phyloP scores from a whole-genome alignment of 1,140 invertebrate species.

The Drosophila cardini region DNA sequence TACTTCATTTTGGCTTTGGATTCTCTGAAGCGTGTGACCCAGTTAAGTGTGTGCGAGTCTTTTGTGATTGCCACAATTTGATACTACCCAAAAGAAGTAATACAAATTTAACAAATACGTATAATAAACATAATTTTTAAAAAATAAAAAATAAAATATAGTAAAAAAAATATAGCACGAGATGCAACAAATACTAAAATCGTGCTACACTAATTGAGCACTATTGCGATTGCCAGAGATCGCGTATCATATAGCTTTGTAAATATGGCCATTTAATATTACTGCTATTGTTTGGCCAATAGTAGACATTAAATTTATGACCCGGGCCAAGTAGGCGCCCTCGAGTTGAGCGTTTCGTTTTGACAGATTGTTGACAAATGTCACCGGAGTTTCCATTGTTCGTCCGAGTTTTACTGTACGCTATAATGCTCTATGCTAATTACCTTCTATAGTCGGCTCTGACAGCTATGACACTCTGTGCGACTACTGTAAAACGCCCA shows the following conservation, averaged over 20 bases:
- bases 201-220: conserved; percentile 65
- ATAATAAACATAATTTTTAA: neutral
- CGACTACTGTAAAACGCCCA: conserved; percentile 53
- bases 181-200: conserved; percentile 51
- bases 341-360: conserved; percentile 48
- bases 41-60: conserved; percentile 48
- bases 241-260: conserved; percentile 57
- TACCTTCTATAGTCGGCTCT: conserved; percentile 59
- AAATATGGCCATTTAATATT: conserved; percentile 44
- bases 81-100: conserved; percentile 42
- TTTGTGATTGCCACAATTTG: conserved; percentile 61
- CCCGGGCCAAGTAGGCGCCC: conserved; percentile 29
- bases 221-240: conserved; percentile 42
- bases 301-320: conserved; percentile 60
- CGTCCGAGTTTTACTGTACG: neutral
- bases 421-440: conserved; percentile 60
- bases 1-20: conserved; percentile 56
- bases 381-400: conserved; percentile 50
- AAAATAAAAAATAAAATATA: conserved; percentile 10
- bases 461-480: conserved; percentile 63
- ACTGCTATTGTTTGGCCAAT: conserved; percentile 42
- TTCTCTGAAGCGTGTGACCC: conserved; percentile 62
- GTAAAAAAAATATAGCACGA: conserved; percentile 28
- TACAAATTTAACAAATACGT: conserved; percentile 26
- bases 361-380: conserved; percentile 78